These are phyloP conservation scores for Smutsia gigantea DNA, from an alignment of 2,797 vertebrate species.

Conservation along the genomic window DNA sequence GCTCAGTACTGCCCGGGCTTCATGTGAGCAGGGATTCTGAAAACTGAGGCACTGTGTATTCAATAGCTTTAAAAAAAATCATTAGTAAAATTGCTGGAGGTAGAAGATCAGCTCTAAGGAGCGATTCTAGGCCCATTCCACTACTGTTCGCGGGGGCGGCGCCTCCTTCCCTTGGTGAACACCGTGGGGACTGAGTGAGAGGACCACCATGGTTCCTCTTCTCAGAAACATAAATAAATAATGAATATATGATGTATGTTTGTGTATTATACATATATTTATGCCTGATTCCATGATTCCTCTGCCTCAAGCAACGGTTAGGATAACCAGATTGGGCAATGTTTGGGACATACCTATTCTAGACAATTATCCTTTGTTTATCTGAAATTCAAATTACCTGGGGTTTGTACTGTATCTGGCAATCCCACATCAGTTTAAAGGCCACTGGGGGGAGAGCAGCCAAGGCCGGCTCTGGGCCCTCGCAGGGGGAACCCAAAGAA, in stretches of 20 bases:
- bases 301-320: background rate
- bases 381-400: background rate
- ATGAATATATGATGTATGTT: too few relatives aligned
- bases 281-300: background rate
- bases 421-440: background rate
- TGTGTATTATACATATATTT: too few relatives aligned
- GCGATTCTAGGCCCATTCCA: background rate
- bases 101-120: background rate
- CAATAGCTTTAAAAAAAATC: background rate
- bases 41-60: background rate
- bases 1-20: background rate
- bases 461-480: background rate
- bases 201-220: background rate
- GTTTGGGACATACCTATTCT: background rate
- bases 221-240: background rate
- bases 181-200: background rate
- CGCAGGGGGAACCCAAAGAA: background rate
- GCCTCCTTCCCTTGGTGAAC: too few relatives aligned
- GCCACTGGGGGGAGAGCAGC: background rate
- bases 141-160: background rate
- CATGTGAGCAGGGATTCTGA: background rate
- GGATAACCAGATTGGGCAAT: background rate
- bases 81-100: background rate
- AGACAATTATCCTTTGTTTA: background rate
- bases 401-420: background rate